These are phyloP conservation scores for Eupeodes luniger DNA, from an alignment of 2,888 invertebrate species.

Conservation along the genomic window DNA sequence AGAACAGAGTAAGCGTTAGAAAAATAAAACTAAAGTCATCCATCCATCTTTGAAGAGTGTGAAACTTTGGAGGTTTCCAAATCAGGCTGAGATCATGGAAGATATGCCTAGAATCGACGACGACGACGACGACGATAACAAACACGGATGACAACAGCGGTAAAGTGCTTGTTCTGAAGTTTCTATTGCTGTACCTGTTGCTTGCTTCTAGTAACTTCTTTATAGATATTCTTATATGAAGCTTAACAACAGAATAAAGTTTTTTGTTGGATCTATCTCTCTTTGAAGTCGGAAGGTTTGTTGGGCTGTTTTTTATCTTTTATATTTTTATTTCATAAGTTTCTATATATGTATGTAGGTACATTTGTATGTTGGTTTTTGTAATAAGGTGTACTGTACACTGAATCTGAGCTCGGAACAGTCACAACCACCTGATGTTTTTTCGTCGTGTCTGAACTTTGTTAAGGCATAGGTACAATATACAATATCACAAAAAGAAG, in stretches of 20 bases:
- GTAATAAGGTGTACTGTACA: slow-evolving; percentile 44
- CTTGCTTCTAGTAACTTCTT: slow-evolving; percentile 35
- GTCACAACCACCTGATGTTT: slow-evolving; percentile 45
- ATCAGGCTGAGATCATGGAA: slow-evolving; percentile 64
- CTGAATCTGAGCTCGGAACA: slow-evolving; percentile 45
- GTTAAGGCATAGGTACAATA: slow-evolving; percentile 36
- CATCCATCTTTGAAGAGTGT: slow-evolving; percentile 55
- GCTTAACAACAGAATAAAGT: slow-evolving; percentile 48
- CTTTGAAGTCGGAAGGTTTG: background rate
- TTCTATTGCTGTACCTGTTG: slow-evolving; percentile 60
- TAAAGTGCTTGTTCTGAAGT: slow-evolving; percentile 66
- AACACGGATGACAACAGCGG: slow-evolving; percentile 35
- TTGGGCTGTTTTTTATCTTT: slow-evolving; percentile 36
- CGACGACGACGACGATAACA: slow-evolving; percentile 25
- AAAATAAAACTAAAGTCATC: slow-evolving; percentile 53
- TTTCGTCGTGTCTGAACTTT: slow-evolving; percentile 63
- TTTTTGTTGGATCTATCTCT: background rate
- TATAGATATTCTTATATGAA: slow-evolving; percentile 51
- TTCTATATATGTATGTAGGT: slow-evolving; percentile 51
- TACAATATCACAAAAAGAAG: slow-evolving; percentile 18
- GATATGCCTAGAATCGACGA: slow-evolving; percentile 8
- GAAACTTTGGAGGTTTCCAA: slow-evolving; percentile 74
- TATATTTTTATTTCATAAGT: slow-evolving; percentile 62
- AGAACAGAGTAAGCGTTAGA: slow-evolving; percentile 1
- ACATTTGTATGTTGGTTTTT: slow-evolving; percentile 7